Conservation (phyloP, 2,113 vertebrate genomes). For the Emydura subglobosa region DNA sequence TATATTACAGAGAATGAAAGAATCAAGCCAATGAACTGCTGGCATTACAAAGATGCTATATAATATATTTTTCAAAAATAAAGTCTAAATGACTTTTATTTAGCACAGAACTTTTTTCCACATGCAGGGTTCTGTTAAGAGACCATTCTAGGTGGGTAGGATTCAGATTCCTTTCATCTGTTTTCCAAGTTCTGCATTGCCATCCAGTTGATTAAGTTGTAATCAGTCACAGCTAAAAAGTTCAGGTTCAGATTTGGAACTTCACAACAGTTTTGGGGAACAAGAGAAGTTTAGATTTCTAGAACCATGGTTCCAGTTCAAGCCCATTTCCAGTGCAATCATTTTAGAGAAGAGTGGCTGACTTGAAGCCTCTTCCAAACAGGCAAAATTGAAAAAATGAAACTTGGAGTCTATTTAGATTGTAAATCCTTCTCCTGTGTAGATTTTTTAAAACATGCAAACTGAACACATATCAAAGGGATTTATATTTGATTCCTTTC, state of each 20-base stretch:
- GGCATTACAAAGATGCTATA: background rate
- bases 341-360: background rate
- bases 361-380: background rate
- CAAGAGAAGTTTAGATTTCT: background rate
- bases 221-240: background rate
- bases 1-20: background rate
- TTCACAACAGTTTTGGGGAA: background rate
- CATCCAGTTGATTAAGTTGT: background rate
- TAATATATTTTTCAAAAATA: background rate
- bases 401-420: background rate
- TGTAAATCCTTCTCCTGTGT: background rate
- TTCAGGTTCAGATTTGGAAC: background rate
- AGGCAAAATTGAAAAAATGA: background rate
- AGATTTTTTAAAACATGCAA: background rate
- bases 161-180: background rate
- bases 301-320: background rate
- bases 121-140: background rate
- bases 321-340: background rate
- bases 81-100: background rate
- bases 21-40: background rate
- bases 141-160: background rate
- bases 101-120: background rate
- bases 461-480: background rate
- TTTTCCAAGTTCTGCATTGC: background rate
- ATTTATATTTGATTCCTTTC: background rate